A percentile compares a stretch with the other conserved stretches of the same genome.
phyloP scores from a whole-genome alignment of 2,888 invertebrate genomes.

The Eulithis prunata region DNA sequence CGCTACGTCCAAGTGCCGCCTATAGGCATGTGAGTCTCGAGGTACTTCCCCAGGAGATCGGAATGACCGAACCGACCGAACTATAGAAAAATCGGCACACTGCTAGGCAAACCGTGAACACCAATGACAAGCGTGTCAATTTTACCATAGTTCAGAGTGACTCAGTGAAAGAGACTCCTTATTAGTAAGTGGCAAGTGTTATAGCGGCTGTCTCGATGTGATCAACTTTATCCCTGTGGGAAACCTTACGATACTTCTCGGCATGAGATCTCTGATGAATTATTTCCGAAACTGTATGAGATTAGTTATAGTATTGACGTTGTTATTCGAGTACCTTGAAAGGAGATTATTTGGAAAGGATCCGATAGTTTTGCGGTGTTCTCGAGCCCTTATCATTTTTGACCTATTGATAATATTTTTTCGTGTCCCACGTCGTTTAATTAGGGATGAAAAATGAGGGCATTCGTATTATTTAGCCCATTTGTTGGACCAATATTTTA shows the following conservation, averaged over 20 bases:
- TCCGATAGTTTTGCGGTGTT: slow-evolving; percentile 72
- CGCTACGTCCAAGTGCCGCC: slow-evolving; percentile 98
- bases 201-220: slow-evolving; percentile 78
- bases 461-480: slow-evolving; percentile 85
- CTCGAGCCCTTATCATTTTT: slow-evolving; percentile 83
- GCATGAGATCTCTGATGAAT: slow-evolving; percentile 77
- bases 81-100: slow-evolving; percentile 70
- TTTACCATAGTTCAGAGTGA: slow-evolving; percentile 55
- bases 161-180: slow-evolving; percentile 66
- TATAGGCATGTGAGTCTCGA: slow-evolving; percentile 88
- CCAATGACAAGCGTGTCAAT: slow-evolving; percentile 70
- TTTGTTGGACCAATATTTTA: slow-evolving; percentile 85
- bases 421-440: slow-evolving; percentile 84
- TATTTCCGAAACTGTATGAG: slow-evolving; percentile 82
- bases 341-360: slow-evolving; percentile 80
- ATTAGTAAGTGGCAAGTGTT: slow-evolving; percentile 70
- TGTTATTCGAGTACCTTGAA: slow-evolving; percentile 82
- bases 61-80: slow-evolving; percentile 70
- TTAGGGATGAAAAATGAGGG: slow-evolving; percentile 85
- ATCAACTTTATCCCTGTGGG: slow-evolving; percentile 65
- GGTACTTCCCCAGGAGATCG: slow-evolving; percentile 73
- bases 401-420: slow-evolving; percentile 84
- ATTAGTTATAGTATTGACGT: slow-evolving; percentile 84
- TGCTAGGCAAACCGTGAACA: slow-evolving; percentile 55
- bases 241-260: slow-evolving; percentile 65